These are phyloP conservation scores for Ruditapes philippinarum DNA, from an alignment of 1,140 invertebrate genomes.

Conservation along the genomic window DNA sequence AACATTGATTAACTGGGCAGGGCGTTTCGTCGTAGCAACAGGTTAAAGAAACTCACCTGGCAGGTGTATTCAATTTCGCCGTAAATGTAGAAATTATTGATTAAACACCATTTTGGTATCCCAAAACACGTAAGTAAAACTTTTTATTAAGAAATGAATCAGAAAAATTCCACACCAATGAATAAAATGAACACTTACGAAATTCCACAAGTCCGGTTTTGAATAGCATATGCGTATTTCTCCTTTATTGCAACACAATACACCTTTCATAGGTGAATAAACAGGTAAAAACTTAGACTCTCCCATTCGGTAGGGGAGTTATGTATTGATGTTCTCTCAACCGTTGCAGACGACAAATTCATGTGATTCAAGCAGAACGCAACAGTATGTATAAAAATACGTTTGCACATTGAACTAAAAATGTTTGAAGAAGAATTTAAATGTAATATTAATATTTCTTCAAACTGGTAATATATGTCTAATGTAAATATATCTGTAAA, in stretches of 20 bases:
- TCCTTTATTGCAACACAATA: constrained; percentile 47
- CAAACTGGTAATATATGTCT: too few species aligned
- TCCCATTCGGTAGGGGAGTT: background rate
- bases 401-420: background rate
- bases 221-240: background rate
- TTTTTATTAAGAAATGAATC: background rate
- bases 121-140: background rate
- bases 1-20: too few species aligned
- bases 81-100: background rate
- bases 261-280: constrained; percentile 43
- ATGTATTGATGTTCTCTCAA: constrained; percentile 55
- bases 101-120: background rate
- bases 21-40: too few species aligned
- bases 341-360: constrained; percentile 53
- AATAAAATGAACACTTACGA: constrained; percentile 14
- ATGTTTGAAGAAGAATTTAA: too few species aligned
- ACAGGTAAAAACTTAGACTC: constrained; percentile 30
- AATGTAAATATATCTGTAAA: too few species aligned
- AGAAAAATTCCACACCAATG: background rate
- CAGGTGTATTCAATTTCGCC: background rate
- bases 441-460: too few species aligned
- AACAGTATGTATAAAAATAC: background rate
- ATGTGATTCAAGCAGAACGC: constrained; percentile 41
- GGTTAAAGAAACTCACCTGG: constrained; percentile 1
- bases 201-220: constrained; percentile 59